These are phyloP conservation scores for Tympanoctomys barrerae DNA, from an alignment of 2,797 vertebrate species.

Conservation along the genomic window DNA sequence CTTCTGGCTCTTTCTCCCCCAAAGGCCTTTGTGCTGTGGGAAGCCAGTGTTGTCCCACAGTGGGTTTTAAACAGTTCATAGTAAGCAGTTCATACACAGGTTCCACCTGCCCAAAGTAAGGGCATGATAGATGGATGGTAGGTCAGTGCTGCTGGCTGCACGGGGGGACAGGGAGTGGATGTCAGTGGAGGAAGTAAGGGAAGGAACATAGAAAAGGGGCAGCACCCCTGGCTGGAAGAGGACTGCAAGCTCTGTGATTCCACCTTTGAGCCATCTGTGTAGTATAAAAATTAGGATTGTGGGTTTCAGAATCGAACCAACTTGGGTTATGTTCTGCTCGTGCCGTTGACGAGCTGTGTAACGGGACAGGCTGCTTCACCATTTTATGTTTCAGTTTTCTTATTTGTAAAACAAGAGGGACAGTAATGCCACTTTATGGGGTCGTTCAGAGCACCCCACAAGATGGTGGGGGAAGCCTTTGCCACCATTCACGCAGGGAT, in stretches of 20 bases:
- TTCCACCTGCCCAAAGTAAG: neutral
- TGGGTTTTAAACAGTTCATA: constrained; percentile 29
- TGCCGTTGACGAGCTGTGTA: neutral
- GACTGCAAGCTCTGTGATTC: neutral
- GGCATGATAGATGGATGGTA: neutral
- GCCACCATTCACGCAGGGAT: fast-evolving
- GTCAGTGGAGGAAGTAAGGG: too few species aligned
- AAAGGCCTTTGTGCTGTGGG: constrained; percentile 45
- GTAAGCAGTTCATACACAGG: constrained; percentile 42
- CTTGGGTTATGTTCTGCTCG: neutral
- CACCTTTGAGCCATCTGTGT: neutral
- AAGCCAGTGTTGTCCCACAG: neutral
- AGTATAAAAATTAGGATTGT: neutral
- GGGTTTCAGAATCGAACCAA: neutral
- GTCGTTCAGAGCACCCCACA: fast-evolving
- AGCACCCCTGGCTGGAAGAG: neutral
- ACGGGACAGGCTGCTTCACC: neutral
- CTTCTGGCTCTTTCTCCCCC: constrained; percentile 51
- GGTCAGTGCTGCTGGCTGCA: neutral
- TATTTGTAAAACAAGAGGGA: neutral
- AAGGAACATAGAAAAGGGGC: neutral
- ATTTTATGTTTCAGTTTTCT: neutral
- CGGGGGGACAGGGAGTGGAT: too few species aligned
- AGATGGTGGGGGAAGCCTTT: neutral
- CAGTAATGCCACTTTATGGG: neutral